Evolutionary conservation across 1,140 invertebrate genomes (phyloP).

Genomic region (Macrobrachium rosenbergii): DNA sequence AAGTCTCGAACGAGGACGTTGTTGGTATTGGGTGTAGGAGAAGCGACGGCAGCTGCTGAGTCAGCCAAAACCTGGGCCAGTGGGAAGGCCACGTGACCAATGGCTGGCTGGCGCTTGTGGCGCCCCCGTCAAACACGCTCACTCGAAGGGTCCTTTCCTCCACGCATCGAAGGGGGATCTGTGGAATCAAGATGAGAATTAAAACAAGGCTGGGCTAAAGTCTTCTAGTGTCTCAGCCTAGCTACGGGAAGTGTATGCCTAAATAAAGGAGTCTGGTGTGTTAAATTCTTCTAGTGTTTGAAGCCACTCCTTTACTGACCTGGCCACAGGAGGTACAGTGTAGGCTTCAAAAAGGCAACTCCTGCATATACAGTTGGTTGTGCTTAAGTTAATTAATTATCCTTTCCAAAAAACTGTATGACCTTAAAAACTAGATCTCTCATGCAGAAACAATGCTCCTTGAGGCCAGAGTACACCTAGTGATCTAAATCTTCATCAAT

Average conservation of each 20-base stretch:
- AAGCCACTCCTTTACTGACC: too few relatives aligned
- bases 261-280: too few relatives aligned
- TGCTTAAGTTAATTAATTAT: too few relatives aligned
- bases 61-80: slow-evolving; percentile 40
- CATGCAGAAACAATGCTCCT: too few relatives aligned
- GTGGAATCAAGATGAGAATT: background rate
- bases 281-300: too few relatives aligned
- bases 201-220: background rate
- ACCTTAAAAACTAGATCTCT: too few relatives aligned
- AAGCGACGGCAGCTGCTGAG: slow-evolving; percentile 13
- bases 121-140: slow-evolving; percentile 55
- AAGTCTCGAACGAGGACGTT: slow-evolving; percentile 23
- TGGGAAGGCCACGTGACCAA: slow-evolving; percentile 48
- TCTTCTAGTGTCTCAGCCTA: background rate
- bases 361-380: too few relatives aligned
- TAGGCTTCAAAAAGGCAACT: too few relatives aligned
- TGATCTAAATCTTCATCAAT: too few relatives aligned
- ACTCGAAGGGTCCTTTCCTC: slow-evolving; percentile 44
- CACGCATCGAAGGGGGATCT: slow-evolving; percentile 56
- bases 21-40: slow-evolving; percentile 3
- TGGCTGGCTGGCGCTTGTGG: slow-evolving; percentile 42
- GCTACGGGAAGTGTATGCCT: background rate
- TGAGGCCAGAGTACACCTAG: too few relatives aligned
- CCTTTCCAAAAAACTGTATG: too few relatives aligned
- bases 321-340: too few relatives aligned